These are phyloP conservation scores for Muntiacus muntjak DNA, from an alignment of 2,113 vertebrate species.

Conservation along the genomic window DNA sequence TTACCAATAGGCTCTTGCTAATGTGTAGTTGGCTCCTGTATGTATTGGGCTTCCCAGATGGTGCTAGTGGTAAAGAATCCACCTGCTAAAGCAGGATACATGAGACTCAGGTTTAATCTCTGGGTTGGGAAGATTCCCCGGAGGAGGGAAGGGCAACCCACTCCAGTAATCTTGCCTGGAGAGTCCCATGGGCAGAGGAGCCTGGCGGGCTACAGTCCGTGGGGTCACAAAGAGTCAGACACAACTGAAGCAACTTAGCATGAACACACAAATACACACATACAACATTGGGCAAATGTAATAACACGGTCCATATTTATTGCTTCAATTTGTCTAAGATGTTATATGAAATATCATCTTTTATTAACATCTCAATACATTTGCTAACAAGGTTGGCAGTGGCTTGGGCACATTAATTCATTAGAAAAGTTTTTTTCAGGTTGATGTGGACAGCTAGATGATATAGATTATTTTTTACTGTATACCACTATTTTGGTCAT, in stretches of 20 bases:
- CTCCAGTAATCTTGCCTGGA: neutral
- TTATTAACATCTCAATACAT: neutral
- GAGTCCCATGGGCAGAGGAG: neutral
- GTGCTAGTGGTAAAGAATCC: neutral
- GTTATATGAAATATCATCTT: neutral
- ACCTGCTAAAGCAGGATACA: neutral
- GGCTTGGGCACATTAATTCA: neutral
- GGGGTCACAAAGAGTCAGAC: neutral
- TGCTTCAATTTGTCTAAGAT: neutral
- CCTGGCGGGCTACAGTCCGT: neutral
- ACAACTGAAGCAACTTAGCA: neutral
- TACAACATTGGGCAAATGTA: neutral
- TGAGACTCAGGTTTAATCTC: neutral
- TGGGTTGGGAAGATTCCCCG: neutral
- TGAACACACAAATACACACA: neutral
- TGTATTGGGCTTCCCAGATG: neutral
- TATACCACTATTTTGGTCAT: neutral
- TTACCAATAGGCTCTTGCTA: neutral
- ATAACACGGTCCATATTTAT: neutral
- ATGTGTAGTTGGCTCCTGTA: neutral
- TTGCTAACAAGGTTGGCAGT: neutral
- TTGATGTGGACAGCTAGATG: neutral
- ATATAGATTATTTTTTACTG: neutral
- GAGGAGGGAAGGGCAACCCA: neutral
- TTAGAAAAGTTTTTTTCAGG: neutral